Evolutionary conservation across 2,113 vertebrate genomes (phyloP), one percentile per base, ranked within the genome.

Genomic region (Ictalurus furcatus): DNA sequence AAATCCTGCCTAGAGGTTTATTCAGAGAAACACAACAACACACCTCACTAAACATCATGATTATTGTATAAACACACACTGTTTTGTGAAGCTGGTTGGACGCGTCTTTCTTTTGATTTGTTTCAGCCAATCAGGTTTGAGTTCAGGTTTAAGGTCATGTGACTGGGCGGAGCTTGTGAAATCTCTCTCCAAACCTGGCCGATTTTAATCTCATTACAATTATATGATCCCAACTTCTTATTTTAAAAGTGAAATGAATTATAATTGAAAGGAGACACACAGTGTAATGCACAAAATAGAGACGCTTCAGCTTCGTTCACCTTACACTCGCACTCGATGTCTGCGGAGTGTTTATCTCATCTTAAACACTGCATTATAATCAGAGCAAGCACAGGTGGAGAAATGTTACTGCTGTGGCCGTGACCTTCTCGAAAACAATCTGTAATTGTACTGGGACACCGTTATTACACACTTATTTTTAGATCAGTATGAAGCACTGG

Each of bases 401-500:
- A 59, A 59, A 59, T 11, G 11, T 7, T 76, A 61, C 34, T 17
- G 69, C 48, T 28, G 37, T 76, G 85, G 40, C 85, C 85, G 0
- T 87, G 85, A 74, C 73, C 85, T 63, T 63, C 81, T 59, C 59
- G 21, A 12, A 59, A 61, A 87, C 85, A 85, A 76, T 85, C 44
- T 86, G 69, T 59, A 78, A 87, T 87, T 87, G 85, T 87, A 23
- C 1, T 25, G 14, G 19, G 25, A 56, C 34, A n/a, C 16, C n/a
- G 85, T 76, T 86, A 25, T 28, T 86, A n/a, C 52, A 52, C 5
- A 14, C 17, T 59, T 86, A 87, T 87, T 56, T 87, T 78, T 78
- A 78, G 85, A 78, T 87, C 85, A 87, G 56, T n/a, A 78, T 78
- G 73, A 76, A 74, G 73, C 58, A 59, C 71, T 78, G 85, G 85